phyloP scores from a whole-genome alignment of 1,140 invertebrate genomes.

The Bombus vancouverensis region DNA sequence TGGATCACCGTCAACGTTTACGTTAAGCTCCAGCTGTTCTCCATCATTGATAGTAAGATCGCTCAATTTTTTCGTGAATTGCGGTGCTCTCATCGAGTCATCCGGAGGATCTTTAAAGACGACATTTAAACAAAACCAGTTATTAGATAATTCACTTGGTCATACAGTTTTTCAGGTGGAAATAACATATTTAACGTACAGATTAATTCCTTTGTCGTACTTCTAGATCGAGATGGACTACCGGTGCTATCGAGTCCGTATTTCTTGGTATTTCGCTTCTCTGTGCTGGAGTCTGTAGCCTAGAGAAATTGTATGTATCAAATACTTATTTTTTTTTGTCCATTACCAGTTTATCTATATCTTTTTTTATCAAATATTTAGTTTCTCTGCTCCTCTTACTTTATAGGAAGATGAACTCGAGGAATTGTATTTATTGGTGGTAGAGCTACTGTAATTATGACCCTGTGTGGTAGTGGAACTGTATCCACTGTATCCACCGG shows the following conservation, averaged over 20 bases:
- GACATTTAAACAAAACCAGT: background rate
- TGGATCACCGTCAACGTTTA: conserved; percentile 93
- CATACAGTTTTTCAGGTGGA: background rate
- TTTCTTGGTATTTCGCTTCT: conserved; percentile 87
- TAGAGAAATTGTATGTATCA: background rate
- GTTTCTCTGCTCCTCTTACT: conserved; percentile 26
- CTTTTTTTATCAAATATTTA: background rate
- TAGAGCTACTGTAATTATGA: conserved; percentile 61
- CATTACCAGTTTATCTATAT: background rate
- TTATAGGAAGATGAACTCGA: conserved; percentile 62
- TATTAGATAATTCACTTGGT: background rate
- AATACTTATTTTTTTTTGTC: conserved; percentile 42
- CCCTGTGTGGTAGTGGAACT: conserved; percentile 62
- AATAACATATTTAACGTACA: conserved; percentile 84
- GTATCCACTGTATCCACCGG: conserved; percentile 73
- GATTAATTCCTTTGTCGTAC: conserved; percentile 94
- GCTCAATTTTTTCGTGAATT: conserved; percentile 89
- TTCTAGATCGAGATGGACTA: conserved; percentile 91
- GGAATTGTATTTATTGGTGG: conserved; percentile 60
- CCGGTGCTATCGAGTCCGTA: conserved; percentile 90
- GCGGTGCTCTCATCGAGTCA: conserved; percentile 92
- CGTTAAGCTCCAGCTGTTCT: conserved; percentile 89
- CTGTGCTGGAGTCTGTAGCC: conserved; percentile 59
- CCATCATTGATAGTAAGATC: conserved; percentile 91
- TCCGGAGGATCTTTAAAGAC: conserved; percentile 89